phyloP scores from a whole-genome alignment of 1,140 invertebrate species.

The Yoshiicerus persimilis region DNA sequence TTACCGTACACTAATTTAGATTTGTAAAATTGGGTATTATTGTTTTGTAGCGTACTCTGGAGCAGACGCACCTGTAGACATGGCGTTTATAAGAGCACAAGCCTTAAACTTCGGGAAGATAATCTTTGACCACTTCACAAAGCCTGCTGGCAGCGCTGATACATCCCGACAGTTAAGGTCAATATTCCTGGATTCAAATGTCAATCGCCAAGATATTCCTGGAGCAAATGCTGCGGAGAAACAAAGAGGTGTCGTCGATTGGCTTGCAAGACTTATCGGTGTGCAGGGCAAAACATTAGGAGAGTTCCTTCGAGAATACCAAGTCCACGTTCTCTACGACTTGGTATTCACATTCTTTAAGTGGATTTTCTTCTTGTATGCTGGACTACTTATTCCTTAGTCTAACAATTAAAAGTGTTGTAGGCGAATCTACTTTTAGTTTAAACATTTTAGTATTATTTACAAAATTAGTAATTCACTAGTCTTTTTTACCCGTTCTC shows the following conservation, averaged over 20 bases:
- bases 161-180: neutral
- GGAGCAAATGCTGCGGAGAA: neutral
- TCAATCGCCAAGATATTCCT: neutral
- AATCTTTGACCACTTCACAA: conserved; percentile 24
- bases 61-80: neutral
- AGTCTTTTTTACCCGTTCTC: no score
- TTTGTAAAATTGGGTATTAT: no score
- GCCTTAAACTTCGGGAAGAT: conserved; percentile 28
- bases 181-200: neutral
- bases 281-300: conserved; percentile 47
- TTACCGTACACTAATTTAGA: neutral
- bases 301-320: conserved; percentile 48
- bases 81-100: neutral
- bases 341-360: conserved; percentile 49
- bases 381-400: conserved; percentile 46
- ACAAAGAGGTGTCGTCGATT: conserved; percentile 35
- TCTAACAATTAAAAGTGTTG: neutral
- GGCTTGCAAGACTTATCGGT: conserved; percentile 46
- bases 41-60: neutral
- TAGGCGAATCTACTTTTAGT: no score
- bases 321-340: conserved; percentile 49
- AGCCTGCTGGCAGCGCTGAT: neutral
- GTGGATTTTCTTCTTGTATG: conserved; percentile 49
- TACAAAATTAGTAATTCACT: neutral
- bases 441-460: neutral